Evolutionary conservation across 2,797 vertebrate species (phyloP).

Genomic region (Garrulus glandarius): DNA sequence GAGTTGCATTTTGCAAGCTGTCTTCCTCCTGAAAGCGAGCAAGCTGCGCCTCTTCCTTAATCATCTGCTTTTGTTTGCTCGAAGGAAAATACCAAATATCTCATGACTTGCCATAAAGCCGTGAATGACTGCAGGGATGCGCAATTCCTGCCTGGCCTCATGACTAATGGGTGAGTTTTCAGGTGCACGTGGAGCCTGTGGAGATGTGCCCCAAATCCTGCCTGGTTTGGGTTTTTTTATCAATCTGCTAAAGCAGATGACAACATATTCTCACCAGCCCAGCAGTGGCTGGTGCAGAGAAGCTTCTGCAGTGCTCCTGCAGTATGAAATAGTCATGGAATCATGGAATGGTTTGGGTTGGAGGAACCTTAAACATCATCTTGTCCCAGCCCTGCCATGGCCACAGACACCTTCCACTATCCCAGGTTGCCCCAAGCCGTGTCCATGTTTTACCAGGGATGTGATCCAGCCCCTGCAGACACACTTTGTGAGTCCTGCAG

Average conservation of each 20-base stretch:
- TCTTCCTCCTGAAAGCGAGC: constrained; percentile 29
- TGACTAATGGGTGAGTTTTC: constrained; percentile 10
- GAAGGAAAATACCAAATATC: constrained; percentile 47
- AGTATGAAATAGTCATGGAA: fast-evolving
- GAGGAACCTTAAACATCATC: not conserved
- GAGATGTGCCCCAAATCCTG: not conserved
- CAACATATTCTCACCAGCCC: not conserved
- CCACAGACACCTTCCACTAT: fast-evolving
- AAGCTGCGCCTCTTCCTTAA: constrained; percentile 24
- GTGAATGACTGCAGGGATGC: constrained; percentile 8
- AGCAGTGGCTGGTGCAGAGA: not conserved
- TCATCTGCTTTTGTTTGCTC: constrained; percentile 51
- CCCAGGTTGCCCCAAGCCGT: not conserved
- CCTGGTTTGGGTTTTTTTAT: not conserved
- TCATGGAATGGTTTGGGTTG: not conserved
- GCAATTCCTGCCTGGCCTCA: not conserved
- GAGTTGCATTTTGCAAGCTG: constrained; percentile 39
- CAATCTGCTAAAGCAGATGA: fast-evolving
- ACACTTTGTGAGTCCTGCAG: not conserved
- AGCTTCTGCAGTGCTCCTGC: not conserved
- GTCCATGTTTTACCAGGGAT: fast-evolving
- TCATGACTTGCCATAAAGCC: constrained; percentile 13
- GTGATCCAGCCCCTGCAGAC: fast-evolving
- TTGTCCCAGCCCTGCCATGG: fast-evolving
- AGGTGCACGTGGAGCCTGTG: constrained; percentile 1